Percentiles rank a stretch among this genome's conserved stretches.
These are phyloP conservation scores for Patella caerulea DNA, from an alignment of 2,888 invertebrate species.

Conservation along the genomic window DNA sequence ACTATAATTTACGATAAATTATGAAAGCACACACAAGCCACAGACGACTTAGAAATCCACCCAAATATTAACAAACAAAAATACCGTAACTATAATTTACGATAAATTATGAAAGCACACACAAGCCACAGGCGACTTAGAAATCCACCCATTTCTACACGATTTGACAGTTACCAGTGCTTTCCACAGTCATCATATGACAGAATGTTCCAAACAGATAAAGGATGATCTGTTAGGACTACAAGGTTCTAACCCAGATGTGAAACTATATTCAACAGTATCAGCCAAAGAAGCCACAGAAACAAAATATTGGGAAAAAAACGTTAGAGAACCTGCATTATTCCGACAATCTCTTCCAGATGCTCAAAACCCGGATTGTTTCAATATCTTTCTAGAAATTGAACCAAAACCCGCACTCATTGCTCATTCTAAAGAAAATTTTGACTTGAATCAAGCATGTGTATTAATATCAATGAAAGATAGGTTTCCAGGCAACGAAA, in stretches of 20 bases:
- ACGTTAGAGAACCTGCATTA: conserved; percentile 40
- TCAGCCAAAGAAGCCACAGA: conserved; percentile 33
- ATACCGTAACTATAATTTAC: too few species aligned
- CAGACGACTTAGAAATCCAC: conserved; percentile 24
- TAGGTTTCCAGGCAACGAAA: too few species aligned
- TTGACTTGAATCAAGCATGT: conserved; percentile 10
- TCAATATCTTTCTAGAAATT: conserved; percentile 48
- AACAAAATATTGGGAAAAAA: conserved; percentile 43
- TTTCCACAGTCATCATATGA: conserved; percentile 52
- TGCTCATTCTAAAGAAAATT: conserved; percentile 36
- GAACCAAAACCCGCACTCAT: conserved; percentile 48
- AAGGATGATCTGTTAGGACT: conserved; percentile 34
- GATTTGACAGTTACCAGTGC: conserved; percentile 49
- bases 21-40: not conserved
- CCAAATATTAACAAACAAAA: too few species aligned
- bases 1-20: too few species aligned
- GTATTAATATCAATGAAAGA: not conserved
- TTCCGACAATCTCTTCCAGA: conserved; percentile 35
- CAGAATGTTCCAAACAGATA: conserved; percentile 15
- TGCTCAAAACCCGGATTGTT: conserved; percentile 1
- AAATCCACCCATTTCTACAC: not conserved
- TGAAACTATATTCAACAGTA: conserved; percentile 45
- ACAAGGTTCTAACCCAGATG: conserved; percentile 11
- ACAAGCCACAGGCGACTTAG: conserved; percentile 16
- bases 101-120: too few species aligned